Conservation (phyloP, 2,797 vertebrate species). For the Eupleurogrammus muticus region DNA sequence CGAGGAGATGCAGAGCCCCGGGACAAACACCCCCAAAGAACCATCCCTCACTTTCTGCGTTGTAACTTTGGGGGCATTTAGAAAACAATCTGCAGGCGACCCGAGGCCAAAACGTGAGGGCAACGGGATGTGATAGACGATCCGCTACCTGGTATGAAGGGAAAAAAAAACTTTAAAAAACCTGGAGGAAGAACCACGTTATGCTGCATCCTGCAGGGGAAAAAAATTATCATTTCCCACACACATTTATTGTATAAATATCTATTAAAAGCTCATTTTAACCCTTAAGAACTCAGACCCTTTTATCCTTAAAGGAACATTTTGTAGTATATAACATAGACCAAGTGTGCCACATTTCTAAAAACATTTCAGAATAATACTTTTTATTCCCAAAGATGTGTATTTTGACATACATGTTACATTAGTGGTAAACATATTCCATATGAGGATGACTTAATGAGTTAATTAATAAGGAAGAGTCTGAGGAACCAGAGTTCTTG, state of each 20-base stretch:
- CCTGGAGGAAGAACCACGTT: slow-evolving; percentile 50
- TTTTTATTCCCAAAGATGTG: too few species aligned
- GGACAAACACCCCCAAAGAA: slow-evolving; percentile 44
- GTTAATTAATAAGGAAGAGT: too few species aligned
- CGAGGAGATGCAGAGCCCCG: slow-evolving; percentile 47
- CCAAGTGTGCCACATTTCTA: too few species aligned
- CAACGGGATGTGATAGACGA: slow-evolving; percentile 62
- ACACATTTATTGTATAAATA: slow-evolving; percentile 46
- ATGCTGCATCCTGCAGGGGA: slow-evolving; percentile 59
- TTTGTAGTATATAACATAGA: too few species aligned
- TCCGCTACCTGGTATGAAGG: slow-evolving; percentile 44
- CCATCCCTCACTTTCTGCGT: slow-evolving; percentile 59
- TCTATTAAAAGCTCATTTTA: slow-evolving; percentile 20
- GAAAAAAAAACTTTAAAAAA: slow-evolving; percentile 56
- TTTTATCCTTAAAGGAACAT: too few species aligned
- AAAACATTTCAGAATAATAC: too few species aligned
- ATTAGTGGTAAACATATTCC: too few species aligned
- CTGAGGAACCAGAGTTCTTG: too few species aligned
- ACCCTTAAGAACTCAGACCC: slow-evolving; percentile 27
- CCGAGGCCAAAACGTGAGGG: slow-evolving; percentile 57
- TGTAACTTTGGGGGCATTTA: slow-evolving; percentile 64
- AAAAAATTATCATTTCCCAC: background rate
- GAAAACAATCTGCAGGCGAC: slow-evolving; percentile 60
- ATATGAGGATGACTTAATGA: too few species aligned
- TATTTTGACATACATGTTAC: too few species aligned